Base-by-base conservation (phyloP, 2,113 vertebrate species). In the Eidolon helvum region DNA sequence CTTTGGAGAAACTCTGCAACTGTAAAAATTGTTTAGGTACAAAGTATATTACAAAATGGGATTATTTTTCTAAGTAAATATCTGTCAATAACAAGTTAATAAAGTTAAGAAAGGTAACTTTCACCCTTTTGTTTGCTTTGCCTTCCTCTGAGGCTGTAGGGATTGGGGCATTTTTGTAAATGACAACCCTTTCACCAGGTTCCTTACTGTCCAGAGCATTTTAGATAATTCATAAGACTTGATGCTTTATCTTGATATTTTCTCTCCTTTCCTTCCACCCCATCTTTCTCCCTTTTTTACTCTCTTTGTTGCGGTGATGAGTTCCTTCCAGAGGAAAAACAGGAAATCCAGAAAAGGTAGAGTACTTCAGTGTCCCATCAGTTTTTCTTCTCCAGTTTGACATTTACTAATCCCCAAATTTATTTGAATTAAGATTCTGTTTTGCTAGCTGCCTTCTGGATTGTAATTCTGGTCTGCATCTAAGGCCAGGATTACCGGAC, bases 331-430 rank as follows among this genome's bases (percentile, higher is more conserved):
- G 98, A 97, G 91, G 97, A 90, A 96, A 97, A 97, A 78, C 95
- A 95, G 80, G 97, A 96, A 97, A 95, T 95, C 97, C 96, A 93
- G 98, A 97, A 94, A 97, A 98, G 98, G 98, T 98, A 97, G 98
- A 97, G 97, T 98, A 96, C 97, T 97, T 96, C 74, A n/a, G 55
- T 89, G 86, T 95, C 93, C 94, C 33, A 80, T 97, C 97, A 96
- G 61, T 84, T 97, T 97, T 84, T 96, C 94, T 96, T 94, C 97
- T 98, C 98, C 98, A 98, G 97, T 84, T 96, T 97, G 97, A 98
- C 24, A 95, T 61, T 96, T 96, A 87, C 63, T 91, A 84, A 65
- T 86, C n/a, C 94, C 96, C 77, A 50, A 91, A 16, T 75, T 95
- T 92, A 96, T 97, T 98, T 98, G 98, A 95, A 96, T 97, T 97